Conservation (phyloP, 92 coral and sea anemone genomes). For the Pocillopora grandis region DNA sequence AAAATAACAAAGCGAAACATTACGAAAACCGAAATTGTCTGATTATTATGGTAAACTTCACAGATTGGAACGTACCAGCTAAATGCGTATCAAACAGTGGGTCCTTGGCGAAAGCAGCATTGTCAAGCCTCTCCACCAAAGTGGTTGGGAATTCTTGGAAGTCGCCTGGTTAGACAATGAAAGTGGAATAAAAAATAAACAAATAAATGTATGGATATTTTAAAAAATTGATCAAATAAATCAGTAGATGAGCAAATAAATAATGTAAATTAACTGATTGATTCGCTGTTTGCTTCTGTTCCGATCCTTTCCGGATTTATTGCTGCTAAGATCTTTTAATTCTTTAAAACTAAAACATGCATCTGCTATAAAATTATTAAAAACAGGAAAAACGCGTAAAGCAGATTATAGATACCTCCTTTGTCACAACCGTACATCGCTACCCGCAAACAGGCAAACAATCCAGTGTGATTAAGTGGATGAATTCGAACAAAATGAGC, state of each 20-base stretch:
- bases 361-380: no score
- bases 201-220: not conserved
- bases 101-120: slow-evolving; percentile 6
- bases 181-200: not conserved
- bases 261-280: no score
- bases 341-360: no score
- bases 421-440: slow-evolving; percentile 30
- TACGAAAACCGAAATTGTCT: no score
- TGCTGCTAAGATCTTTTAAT: no score
- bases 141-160: not conserved
- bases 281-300: no score
- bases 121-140: not conserved
- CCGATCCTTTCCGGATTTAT: no score
- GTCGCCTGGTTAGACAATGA: not conserved
- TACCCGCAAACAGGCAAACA: slow-evolving; percentile 26
- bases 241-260: no score
- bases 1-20: no score
- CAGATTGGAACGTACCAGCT: slow-evolving; percentile 17
- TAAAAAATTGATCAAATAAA: not conserved
- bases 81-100: slow-evolving; percentile 22
- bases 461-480: slow-evolving; percentile 10
- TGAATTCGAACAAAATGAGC: slow-evolving; percentile 24
- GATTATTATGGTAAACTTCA: no score
- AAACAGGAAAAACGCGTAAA: not conserved
- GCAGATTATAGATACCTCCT: not conserved